Evolutionary conservation across 2,113 vertebrate species (phyloP).

Genomic region (Parus major): DNA sequence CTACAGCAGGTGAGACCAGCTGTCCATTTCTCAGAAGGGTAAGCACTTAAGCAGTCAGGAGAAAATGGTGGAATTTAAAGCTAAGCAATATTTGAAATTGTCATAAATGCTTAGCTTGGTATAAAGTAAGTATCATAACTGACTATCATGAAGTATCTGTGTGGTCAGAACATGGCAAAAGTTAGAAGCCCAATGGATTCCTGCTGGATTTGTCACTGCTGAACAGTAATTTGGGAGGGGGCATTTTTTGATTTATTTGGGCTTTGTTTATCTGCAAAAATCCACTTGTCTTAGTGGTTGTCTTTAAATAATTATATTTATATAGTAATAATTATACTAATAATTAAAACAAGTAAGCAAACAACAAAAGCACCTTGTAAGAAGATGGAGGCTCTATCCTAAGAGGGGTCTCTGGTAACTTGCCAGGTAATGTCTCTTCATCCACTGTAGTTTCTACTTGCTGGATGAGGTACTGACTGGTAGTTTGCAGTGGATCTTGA

Average conservation of each 20-base stretch:
- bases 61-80: background rate
- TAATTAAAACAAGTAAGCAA: background rate
- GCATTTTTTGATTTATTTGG: background rate
- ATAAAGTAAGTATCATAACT: background rate
- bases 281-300: background rate
- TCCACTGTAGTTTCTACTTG: conserved; percentile 89
- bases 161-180: background rate
- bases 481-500: conserved; percentile 84
- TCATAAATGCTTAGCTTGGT: background rate
- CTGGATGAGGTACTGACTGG: conserved; percentile 85
- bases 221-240: background rate
- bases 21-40: background rate
- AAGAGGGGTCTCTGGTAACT: conserved; percentile 90
- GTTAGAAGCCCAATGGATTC: background rate
- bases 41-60: background rate
- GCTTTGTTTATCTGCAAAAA: background rate
- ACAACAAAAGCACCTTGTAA: conserved; percentile 81
- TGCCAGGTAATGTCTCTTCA: conserved; percentile 86
- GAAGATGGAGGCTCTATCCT: conserved; percentile 84
- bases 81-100: background rate
- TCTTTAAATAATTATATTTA: background rate
- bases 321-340: background rate
- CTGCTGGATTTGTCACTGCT: background rate
- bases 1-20: background rate
- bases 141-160: background rate